Conservation (phyloP, 2,888 invertebrate genomes). For the Xanthorhoe designata region DNA sequence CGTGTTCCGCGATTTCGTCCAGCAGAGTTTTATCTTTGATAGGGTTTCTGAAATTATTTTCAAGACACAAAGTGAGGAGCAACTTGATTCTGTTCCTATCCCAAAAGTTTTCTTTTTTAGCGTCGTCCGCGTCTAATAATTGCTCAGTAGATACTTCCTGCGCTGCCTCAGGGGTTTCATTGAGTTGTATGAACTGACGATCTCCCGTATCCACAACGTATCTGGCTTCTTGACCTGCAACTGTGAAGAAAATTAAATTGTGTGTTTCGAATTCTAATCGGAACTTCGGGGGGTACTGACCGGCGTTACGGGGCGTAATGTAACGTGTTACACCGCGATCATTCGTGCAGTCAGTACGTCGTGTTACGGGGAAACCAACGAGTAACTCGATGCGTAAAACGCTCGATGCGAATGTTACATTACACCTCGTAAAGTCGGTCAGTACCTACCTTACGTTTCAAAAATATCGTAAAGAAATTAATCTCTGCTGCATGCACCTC, state of each 20-base stretch:
- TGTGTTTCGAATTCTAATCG: too few relatives aligned
- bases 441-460: too few relatives aligned
- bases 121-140: conserved; percentile 44
- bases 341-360: too few relatives aligned
- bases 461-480: too few relatives aligned
- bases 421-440: too few relatives aligned
- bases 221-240: conserved; percentile 67
- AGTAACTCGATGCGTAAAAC: too few relatives aligned
- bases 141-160: conserved; percentile 45
- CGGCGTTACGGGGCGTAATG: too few relatives aligned
- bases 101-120: conserved; percentile 67
- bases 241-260: conserved; percentile 37
- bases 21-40: conserved; percentile 64
- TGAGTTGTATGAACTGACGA: conserved; percentile 68
- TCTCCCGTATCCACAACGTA: conserved; percentile 67
- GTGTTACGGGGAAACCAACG: too few relatives aligned
- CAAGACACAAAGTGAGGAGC: conserved; percentile 68
- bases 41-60: conserved; percentile 59
- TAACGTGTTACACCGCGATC: too few relatives aligned
- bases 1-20: conserved; percentile 63
- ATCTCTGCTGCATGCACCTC: too few relatives aligned
- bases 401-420: too few relatives aligned
- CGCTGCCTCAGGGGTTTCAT: conserved; percentile 51
- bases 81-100: conserved; percentile 70
- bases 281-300: too few relatives aligned